Base-by-base conservation (phyloP, 2,113 vertebrate species). In the Grantiella picta region DNA sequence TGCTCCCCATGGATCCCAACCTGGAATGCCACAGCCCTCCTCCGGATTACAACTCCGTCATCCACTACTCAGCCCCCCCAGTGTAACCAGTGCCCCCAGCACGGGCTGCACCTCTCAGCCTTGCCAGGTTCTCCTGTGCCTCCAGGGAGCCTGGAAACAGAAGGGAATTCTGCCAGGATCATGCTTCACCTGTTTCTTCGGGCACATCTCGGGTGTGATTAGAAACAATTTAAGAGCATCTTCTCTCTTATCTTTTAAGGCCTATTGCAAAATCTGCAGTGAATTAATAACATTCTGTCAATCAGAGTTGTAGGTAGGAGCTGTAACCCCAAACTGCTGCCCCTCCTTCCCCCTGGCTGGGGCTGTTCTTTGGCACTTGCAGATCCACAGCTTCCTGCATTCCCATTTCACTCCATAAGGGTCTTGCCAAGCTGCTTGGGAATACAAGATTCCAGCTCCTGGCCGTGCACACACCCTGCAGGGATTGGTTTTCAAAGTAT, bases 21-120 rank as follows among this genome's bases (percentile, higher is more conserved):
- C 97, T 99, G 82, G 99, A 99, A 82, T 99, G 99, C 93, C 99
- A 99, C 97, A 99, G 99, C 97, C 99, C 99, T 1, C 99, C 99
- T 2, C 99, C 99, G 0, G 98, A 99, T 96, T 99, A 99, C 97
- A 99, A 99, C 97, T 98, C 98, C 0, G 99, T 99, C 93, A 94
- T 99, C 79, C 99, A 99, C 95, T 99, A 99, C 97, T 99, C 98
- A 1, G 97, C 98, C 54, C 98, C 99, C 7, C 98, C 98, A 0
- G 98, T 99, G 93, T 99, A 98, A 92, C 21, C 45, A 18, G 42
- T 3, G 54, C 40, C 17, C 56, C 53, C 12, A 27, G 12, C 27
- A 6, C 57, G 7, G 33, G 65, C 12, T 73, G 45, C 70, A 4
- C 13, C 63, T 12, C 57, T 53, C 72, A 59, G 15, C 95, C 78